Evolutionary conservation across 2,888 invertebrate genomes (phyloP), one percentile per base, ranked within the genome.

Genomic region (Nomada goodeniana): DNA sequence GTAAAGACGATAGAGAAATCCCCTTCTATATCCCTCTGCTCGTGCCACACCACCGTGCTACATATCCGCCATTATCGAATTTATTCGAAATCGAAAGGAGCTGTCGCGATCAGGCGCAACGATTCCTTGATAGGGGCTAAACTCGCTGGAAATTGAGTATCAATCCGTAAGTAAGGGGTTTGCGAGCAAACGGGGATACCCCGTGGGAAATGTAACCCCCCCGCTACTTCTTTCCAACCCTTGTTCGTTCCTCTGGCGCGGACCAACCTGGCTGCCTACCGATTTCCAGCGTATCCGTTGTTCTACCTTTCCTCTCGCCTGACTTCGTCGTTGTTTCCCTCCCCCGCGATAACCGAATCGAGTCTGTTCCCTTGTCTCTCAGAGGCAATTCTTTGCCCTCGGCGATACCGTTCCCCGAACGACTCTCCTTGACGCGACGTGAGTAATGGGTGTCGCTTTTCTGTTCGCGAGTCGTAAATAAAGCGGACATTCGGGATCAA

Each of bases 61-160:
- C 63, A 80, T 86, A 83, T 85, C 73, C 80, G 64, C 90, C 86
- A 91, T 89, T 91, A 90, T 90, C 90, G 89, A 90, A 88, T 91
- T 91, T 88, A 89, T 84, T 82, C 81, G 85, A 83, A 85, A 87
- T 88, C 84, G 89, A 88, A 86, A 87, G 84, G 84, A 87, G 87
- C 81, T 84, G 83, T 85, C 80, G 86, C 89, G 89, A 91, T 91
- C 90, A 87, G 83, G 87, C 83, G 88, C 90, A 89, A 90, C 90
- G 92, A 91, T 91, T 89, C 91, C 88, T 90, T 90, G 89, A 91
- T 91, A 88, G 89, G 84, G 86, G 89, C 91, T 92, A 92, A 93
- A 93, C 91, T 91, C 91, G 91, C 90, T 91, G 90, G 92, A 90
- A 93, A 93, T 93, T 93, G 93, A 92, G 92, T 93, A 93, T 93